Evolutionary conservation across 2,888 invertebrate genomes (phyloP).

Genomic region (Sussaba pulchella): DNA sequence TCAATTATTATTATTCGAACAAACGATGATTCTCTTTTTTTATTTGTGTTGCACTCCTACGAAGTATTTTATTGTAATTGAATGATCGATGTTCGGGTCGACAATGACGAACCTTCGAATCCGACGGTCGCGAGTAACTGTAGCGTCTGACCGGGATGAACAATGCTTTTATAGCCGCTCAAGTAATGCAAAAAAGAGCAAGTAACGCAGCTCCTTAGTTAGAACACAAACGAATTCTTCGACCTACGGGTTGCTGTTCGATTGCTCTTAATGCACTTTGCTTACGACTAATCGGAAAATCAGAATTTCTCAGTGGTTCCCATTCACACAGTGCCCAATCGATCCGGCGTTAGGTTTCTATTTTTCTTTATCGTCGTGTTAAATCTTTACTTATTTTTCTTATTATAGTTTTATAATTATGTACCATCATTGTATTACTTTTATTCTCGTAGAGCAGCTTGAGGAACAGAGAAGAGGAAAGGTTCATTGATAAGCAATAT

Average conservation of each 20-base stretch:
- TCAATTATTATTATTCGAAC: too few relatives aligned
- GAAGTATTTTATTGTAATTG: not conserved
- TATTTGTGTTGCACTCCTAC: not conserved
- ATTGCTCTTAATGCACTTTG: conserved; percentile 10
- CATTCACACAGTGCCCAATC: not conserved
- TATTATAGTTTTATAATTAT: too few relatives aligned
- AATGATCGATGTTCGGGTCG: not conserved
- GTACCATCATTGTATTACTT: too few relatives aligned
- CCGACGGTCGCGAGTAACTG: conserved; percentile 78
- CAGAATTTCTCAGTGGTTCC: not conserved
- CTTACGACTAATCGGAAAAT: not conserved
- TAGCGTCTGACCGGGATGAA: conserved; percentile 75
- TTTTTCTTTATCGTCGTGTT: too few relatives aligned
- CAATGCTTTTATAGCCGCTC: conserved; percentile 81
- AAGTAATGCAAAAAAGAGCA: conserved; percentile 79
- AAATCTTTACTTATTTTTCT: too few relatives aligned
- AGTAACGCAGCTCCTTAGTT: conserved; percentile 77
- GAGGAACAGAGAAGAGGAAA: too few relatives aligned
- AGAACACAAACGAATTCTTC: conserved; percentile 79
- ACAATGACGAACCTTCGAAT: conserved; percentile 69
- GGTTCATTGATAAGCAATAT: too few relatives aligned
- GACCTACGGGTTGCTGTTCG: conserved; percentile 50
- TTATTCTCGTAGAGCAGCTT: too few relatives aligned
- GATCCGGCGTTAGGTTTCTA: too few relatives aligned
- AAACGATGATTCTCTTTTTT: conserved; percentile 10